Conservation (phyloP, 1,140 invertebrate species). For the Centruroides vittatus region DNA sequence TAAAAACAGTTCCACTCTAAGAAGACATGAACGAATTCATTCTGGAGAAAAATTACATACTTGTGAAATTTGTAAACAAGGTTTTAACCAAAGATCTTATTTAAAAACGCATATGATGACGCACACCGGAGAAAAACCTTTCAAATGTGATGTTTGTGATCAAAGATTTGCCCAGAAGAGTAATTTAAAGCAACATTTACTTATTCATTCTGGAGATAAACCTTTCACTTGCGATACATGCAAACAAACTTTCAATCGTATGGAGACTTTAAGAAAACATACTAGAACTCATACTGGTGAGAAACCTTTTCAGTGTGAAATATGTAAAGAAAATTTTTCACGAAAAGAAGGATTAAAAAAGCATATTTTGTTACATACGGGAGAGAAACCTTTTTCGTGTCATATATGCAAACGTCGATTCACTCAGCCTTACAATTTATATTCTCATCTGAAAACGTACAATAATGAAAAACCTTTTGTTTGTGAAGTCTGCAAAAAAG, state of each 20-base stretch:
- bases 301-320: slow-evolving; percentile 20
- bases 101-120: slow-evolving; percentile 10
- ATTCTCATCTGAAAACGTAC: slow-evolving; percentile 45
- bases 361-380: slow-evolving; percentile 17
- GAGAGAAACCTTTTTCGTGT: slow-evolving; percentile 21
- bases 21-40: slow-evolving; percentile 46
- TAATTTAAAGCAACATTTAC: slow-evolving; percentile 14
- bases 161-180: slow-evolving; percentile 17
- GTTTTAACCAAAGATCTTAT: slow-evolving; percentile 9
- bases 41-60: slow-evolving; percentile 26
- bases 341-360: slow-evolving; percentile 9
- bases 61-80: slow-evolving; percentile 7
- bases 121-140: slow-evolving; percentile 28
- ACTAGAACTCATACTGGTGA: slow-evolving; percentile 20
- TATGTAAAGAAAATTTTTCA: slow-evolving; percentile 20
- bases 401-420: slow-evolving; percentile 37
- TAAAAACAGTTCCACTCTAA: slow-evolving; percentile 36
- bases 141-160: slow-evolving; percentile 15
- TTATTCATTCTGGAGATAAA: slow-evolving; percentile 28
- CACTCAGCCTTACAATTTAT: slow-evolving; percentile 36
- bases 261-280: slow-evolving; percentile 13
- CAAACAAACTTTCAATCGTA: slow-evolving; percentile 7
- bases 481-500: slow-evolving; percentile 16
- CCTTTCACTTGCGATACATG: slow-evolving; percentile 16
- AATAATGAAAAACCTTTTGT: slow-evolving; percentile 36